Percentiles rank a stretch among this genome's conserved stretches.
These are phyloP conservation scores for Psittacula derbiana DNA, from an alignment of 2,797 vertebrate genomes.

Conservation along the genomic window DNA sequence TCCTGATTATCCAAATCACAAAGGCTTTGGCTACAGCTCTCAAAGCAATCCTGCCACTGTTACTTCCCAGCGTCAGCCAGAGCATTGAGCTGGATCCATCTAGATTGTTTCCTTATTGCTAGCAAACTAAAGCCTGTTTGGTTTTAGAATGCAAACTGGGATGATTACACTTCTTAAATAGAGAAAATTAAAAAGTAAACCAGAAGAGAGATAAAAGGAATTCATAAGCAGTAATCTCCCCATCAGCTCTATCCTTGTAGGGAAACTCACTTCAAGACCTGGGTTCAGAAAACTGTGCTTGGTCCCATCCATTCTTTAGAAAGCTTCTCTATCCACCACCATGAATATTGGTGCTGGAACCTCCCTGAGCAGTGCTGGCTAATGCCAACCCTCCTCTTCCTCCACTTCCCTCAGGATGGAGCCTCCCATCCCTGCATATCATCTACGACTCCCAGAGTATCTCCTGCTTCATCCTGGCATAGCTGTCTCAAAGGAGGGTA, in stretches of 20 bases:
- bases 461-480: not conserved
- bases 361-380: too few species aligned
- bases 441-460: fast-evolving
- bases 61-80: not conserved
- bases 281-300: not conserved
- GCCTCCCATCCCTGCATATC: not conserved
- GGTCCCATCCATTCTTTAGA: not conserved
- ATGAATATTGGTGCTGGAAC: fast-evolving
- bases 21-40: not conserved
- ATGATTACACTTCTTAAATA: not conserved
- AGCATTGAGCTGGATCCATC: not conserved
- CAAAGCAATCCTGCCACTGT: not conserved
- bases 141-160: not conserved
- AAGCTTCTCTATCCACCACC: not conserved
- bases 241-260: not conserved
- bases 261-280: not conserved
- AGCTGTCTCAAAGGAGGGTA: not conserved
- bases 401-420: not conserved
- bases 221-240: not conserved
- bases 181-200: not conserved
- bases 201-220: not conserved
- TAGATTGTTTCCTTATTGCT: not conserved
- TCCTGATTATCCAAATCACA: not conserved
- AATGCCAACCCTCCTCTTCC: too few species aligned
- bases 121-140: not conserved